phyloP scores from a whole-genome alignment of 2,113 vertebrate species.

The Reinhardtius hippoglossoides region DNA sequence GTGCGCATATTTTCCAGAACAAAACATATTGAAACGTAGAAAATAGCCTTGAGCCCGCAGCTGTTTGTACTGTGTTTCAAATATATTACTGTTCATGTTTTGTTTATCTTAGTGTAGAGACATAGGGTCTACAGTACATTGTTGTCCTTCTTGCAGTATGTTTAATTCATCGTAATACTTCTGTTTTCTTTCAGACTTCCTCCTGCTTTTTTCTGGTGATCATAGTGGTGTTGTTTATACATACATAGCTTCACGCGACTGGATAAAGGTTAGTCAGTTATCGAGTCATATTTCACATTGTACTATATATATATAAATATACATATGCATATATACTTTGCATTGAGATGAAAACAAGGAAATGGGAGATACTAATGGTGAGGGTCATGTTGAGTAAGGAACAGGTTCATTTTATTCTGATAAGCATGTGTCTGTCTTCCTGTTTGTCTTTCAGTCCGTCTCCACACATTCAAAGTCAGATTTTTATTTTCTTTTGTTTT shows the following conservation, averaged over 20 bases:
- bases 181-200: conserved; percentile 67
- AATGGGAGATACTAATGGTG: conserved; percentile 58
- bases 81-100: conserved; percentile 80
- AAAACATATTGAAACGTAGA: conserved; percentile 77
- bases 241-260: conserved; percentile 67
- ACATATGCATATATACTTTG: conserved; percentile 66
- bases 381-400: conserved; percentile 61
- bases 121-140: conserved; percentile 76
- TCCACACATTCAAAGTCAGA: conserved; percentile 62
- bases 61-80: conserved; percentile 79
- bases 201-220: conserved; percentile 68
- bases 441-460: conserved; percentile 64
- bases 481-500: conserved; percentile 14
- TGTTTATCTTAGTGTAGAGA: conserved; percentile 80
- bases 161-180: conserved; percentile 73
- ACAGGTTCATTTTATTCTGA: conserved; percentile 68
- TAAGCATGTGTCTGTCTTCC: conserved; percentile 67
- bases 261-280: conserved; percentile 70
- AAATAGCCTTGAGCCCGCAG: conserved; percentile 78
- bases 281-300: conserved; percentile 67
- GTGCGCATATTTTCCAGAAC: conserved; percentile 77
- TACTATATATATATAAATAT: conserved; percentile 56
- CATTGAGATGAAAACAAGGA: conserved; percentile 68
- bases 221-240: conserved; percentile 74
- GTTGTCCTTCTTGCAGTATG: conserved; percentile 77